Evolutionary conservation across 2,113 vertebrate species (phyloP).

Genomic region (Vulpes ferrilata): DNA sequence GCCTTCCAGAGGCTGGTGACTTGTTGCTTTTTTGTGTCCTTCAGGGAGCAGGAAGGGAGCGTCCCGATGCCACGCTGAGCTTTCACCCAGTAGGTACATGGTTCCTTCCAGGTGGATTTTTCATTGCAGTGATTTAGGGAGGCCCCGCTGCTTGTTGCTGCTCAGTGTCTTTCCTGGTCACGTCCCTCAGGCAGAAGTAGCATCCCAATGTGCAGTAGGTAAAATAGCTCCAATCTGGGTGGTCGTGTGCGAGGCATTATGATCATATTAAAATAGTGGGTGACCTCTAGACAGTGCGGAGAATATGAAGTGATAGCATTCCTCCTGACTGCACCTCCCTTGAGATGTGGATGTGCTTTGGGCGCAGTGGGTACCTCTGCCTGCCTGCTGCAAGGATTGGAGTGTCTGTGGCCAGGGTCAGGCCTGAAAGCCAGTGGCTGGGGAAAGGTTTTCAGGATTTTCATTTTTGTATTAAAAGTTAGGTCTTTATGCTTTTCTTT

Average conservation of each 20-base stretch:
- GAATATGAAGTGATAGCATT: fast-evolving
- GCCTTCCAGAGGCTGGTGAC: not conserved
- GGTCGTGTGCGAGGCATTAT: not conserved
- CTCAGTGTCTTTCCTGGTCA: not conserved
- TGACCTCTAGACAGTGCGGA: not conserved
- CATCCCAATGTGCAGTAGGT: too few species aligned
- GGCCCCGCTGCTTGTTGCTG: too few species aligned
- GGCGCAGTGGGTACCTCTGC: not conserved
- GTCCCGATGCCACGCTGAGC: not conserved
- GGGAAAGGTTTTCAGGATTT: not conserved
- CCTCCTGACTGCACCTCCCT: not conserved
- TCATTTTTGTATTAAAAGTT: not conserved
- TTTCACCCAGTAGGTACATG: not conserved
- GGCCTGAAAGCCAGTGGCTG: not conserved
- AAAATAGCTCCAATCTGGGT: too few species aligned
- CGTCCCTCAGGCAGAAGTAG: not conserved
- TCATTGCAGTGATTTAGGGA: not conserved
- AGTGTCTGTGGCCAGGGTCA: not conserved
- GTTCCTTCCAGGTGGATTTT: not conserved
- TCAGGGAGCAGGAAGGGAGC: not conserved
- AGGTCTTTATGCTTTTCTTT: not conserved
- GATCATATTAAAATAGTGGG: too few species aligned
- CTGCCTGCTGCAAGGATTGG: too few species aligned
- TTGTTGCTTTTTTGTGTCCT: too few species aligned
- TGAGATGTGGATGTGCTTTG: too few species aligned